Conservation (phyloP, 2,113 vertebrate species). For the Sinocyclocheilus grahami region DNA sequence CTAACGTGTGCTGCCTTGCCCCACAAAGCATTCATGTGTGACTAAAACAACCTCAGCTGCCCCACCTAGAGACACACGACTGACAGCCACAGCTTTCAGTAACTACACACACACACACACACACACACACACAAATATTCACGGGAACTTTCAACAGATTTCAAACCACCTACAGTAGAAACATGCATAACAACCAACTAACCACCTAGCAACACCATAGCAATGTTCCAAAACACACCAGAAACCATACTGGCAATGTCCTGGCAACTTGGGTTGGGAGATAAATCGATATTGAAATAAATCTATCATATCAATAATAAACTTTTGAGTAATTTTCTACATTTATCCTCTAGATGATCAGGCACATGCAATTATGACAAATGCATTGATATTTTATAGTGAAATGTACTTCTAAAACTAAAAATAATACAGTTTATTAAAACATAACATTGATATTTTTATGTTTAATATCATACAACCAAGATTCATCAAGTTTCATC, state of each 20-base stretch:
- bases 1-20: constrained; percentile 14
- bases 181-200: background rate
- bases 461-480: background rate
- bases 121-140: background rate
- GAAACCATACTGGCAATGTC: background rate
- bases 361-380: background rate
- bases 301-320: background rate
- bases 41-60: constrained; percentile 12
- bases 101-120: background rate
- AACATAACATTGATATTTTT: too few relatives aligned
- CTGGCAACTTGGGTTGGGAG: background rate
- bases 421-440: background rate
- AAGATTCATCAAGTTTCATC: background rate
- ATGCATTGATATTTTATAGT: background rate
- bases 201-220: background rate
- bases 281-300: background rate
- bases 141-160: background rate
- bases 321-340: background rate
- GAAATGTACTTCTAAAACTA: background rate
- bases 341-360: background rate
- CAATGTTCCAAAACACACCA: background rate
- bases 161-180: too few relatives aligned
- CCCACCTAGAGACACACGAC: constrained; percentile 27
- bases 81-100: constrained; percentile 35
- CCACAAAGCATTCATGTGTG: constrained; percentile 32